Evolutionary conservation across 2,888 invertebrate species (phyloP).

Genomic region (Dryadula phaetusa): DNA sequence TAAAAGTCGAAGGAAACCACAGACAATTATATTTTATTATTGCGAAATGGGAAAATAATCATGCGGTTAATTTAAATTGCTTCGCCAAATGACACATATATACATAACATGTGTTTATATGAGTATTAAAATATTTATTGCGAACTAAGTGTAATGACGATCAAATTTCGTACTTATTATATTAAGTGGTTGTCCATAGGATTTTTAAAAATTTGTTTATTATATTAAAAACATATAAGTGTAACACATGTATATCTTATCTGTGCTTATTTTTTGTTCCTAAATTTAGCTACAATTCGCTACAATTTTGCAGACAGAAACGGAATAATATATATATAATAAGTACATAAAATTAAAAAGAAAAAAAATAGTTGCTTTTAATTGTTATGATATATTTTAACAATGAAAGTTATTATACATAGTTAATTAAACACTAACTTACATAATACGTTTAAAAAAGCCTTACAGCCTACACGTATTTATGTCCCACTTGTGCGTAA

Average conservation of each 20-base stretch:
- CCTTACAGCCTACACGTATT: background rate
- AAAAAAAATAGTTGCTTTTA: background rate
- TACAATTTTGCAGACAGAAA: too few relatives aligned
- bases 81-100: constrained; percentile 52
- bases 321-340: too few relatives aligned
- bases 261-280: too few relatives aligned
- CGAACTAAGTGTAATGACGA: background rate
- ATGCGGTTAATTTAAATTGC: constrained; percentile 59
- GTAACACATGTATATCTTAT: too few relatives aligned
- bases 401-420: background rate
- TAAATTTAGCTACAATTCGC: too few relatives aligned
- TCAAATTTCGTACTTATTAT: background rate
- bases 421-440: constrained; percentile 4
- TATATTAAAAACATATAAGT: background rate
- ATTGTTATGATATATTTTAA: background rate
- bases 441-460: background rate
- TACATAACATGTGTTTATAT: constrained; percentile 8
- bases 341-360: too few relatives aligned
- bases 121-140: constrained; percentile 8
- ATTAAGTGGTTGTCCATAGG: background rate
- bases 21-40: constrained; percentile 64
- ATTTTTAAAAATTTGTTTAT: background rate
- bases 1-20: constrained; percentile 63
- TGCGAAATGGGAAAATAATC: constrained; percentile 60
- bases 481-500: constrained; percentile 20